A percentile compares a stretch with the other conserved stretches of the same genome.
These are phyloP conservation scores for Zaprionus davidi DNA, from an alignment of 1,140 invertebrate species.

Conservation along the genomic window DNA sequence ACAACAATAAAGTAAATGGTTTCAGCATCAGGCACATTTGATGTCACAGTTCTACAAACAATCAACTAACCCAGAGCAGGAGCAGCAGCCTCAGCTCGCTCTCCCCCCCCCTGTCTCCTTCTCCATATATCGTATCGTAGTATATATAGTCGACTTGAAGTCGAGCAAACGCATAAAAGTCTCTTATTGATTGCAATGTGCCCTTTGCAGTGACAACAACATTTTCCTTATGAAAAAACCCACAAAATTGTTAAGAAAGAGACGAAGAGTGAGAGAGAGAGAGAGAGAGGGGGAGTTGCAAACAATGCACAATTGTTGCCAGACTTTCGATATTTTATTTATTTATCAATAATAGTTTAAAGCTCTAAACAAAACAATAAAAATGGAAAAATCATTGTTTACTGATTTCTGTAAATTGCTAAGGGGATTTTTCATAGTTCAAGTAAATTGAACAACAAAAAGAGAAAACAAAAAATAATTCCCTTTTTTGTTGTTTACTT, in stretches of 20 bases:
- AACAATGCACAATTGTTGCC: background rate
- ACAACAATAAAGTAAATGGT: slow-evolving; percentile 41
- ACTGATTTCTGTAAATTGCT: background rate
- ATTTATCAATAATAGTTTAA: slow-evolving; percentile 1
- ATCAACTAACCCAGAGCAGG: background rate
- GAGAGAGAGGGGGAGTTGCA: background rate
- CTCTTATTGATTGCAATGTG: slow-evolving; percentile 51
- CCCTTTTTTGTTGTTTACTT: too few species aligned
- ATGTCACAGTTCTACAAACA: slow-evolving; percentile 28
- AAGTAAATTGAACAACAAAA: background rate
- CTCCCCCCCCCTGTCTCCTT: background rate
- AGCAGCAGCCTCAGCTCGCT: background rate
- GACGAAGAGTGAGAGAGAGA: background rate
- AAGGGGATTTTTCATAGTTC: background rate
- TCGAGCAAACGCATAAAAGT: slow-evolving; percentile 38
- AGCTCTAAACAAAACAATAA: background rate
- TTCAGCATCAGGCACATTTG: slow-evolving; percentile 32
- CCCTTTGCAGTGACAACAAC: slow-evolving; percentile 23
- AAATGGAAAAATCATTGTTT: background rate
- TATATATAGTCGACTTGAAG: slow-evolving; percentile 9
- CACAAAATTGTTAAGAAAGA: background rate
- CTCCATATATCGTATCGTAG: background rate
- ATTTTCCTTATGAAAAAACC: slow-evolving; percentile 4
- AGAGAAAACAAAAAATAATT: too few species aligned
- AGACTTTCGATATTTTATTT: slow-evolving; percentile 1